Percentiles rank a stretch among this genome's conserved stretches.
These are phyloP conservation scores for Agrotis exclamationis DNA, from an alignment of 2,888 invertebrate species.

Conservation along the genomic window DNA sequence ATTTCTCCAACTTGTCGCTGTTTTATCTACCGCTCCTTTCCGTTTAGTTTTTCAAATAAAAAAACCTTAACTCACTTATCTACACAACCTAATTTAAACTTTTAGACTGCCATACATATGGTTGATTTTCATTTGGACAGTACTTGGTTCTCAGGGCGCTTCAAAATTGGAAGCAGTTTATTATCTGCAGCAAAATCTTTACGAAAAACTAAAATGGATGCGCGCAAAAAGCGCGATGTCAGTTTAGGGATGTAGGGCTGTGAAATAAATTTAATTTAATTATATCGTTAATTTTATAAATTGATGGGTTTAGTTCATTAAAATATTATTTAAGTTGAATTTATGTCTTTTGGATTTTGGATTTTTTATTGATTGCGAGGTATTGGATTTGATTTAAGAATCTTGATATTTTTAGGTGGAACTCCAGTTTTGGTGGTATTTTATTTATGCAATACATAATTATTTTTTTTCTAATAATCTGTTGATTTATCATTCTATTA, in stretches of 20 bases:
- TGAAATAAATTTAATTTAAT: slow-evolving; percentile 74
- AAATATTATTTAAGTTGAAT: slow-evolving; percentile 37
- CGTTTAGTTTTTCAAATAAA: slow-evolving; percentile 78
- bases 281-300: slow-evolving; percentile 68
- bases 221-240: slow-evolving; percentile 83
- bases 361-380: slow-evolving; percentile 2
- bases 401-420: background rate
- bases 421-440: background rate
- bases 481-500: too few species aligned
- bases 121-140: slow-evolving; percentile 36
- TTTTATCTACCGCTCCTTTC: slow-evolving; percentile 90
- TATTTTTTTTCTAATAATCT: too few species aligned
- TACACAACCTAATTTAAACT: slow-evolving; percentile 31
- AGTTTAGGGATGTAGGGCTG: slow-evolving; percentile 78
- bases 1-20: slow-evolving; percentile 90
- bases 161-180: slow-evolving; percentile 65
- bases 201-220: slow-evolving; percentile 88
- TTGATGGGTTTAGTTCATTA: slow-evolving; percentile 47
- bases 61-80: slow-evolving; percentile 13
- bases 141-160: slow-evolving; percentile 50
- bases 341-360: slow-evolving; percentile 31
- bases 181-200: slow-evolving; percentile 89
- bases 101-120: background rate
- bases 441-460: too few species aligned
- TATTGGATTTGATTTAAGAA: background rate